Conservation (phyloP, 2,113 vertebrate species). For the Mormoops blainvillei region DNA sequence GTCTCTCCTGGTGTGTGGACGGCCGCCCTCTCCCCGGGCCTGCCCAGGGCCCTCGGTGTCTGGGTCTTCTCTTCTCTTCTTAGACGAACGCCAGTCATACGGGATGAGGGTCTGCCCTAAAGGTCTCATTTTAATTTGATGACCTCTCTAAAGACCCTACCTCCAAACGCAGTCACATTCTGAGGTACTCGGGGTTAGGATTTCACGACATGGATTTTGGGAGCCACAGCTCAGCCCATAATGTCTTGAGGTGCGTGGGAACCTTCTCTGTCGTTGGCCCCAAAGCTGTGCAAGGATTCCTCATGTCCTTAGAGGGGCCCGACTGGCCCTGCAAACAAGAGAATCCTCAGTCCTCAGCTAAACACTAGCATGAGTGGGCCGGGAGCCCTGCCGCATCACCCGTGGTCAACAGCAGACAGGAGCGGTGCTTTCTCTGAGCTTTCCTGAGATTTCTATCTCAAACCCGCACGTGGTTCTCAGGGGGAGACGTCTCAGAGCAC, state of each 20-base stretch:
- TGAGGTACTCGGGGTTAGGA: not conserved
- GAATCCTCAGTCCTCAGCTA: not conserved
- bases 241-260: not conserved
- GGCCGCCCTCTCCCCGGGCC: not conserved
- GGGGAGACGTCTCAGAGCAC: not conserved
- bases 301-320: too few relatives aligned
- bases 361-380: too few relatives aligned
- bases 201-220: rapidly evolving
- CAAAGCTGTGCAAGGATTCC: not conserved
- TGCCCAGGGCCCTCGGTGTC: rapidly evolving
- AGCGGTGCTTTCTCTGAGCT: rapidly evolving
- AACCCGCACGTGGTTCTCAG: not conserved
- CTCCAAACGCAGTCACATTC: too few relatives aligned
- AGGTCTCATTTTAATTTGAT: not conserved
- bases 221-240: not conserved
- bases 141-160: not conserved
- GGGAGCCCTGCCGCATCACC: too few relatives aligned
- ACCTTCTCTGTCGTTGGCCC: not conserved
- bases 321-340: not conserved
- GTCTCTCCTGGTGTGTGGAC: not conserved
- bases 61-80: not conserved
- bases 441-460: not conserved
- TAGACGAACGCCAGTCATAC: not conserved
- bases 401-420: rapidly evolving
- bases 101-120: not conserved